Percentiles rank a stretch among this genome's conserved stretches.
Evolutionary conservation across 2,888 invertebrate genomes (phyloP).

Genomic region (Dolomedes plantarius): DNA sequence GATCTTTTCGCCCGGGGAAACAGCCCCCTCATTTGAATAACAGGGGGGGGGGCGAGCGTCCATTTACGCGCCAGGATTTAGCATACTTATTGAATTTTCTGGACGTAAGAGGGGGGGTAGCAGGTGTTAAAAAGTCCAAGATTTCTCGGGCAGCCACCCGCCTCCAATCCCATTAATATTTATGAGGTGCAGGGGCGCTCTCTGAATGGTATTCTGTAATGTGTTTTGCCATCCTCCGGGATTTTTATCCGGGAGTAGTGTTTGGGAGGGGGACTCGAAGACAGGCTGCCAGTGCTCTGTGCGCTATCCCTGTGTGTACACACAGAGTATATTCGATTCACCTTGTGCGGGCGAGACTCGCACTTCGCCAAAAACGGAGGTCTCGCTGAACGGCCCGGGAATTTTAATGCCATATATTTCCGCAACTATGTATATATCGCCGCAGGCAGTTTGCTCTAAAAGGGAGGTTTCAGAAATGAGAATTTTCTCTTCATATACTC

Average conservation of each 20-base stretch:
- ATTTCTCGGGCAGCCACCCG: background rate
- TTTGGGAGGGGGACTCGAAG: background rate
- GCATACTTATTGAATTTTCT: slow-evolving; percentile 18
- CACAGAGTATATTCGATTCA: background rate
- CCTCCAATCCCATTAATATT: background rate
- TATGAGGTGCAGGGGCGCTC: background rate
- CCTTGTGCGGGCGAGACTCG: background rate
- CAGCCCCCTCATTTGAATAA: slow-evolving; percentile 2
- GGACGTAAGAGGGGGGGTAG: slow-evolving; percentile 11
- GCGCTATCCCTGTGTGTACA: background rate
- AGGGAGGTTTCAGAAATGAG: too few relatives aligned
- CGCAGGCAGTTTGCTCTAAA: too few relatives aligned
- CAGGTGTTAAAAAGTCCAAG: slow-evolving; percentile 16
- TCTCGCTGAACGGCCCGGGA: background rate
- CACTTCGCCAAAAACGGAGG: background rate
- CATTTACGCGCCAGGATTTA: background rate
- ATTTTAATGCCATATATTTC: background rate
- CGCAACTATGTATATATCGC: too few relatives aligned
- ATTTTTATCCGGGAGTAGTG: background rate
- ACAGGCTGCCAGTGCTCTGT: background rate
- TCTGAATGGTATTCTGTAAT: slow-evolving; percentile 7
- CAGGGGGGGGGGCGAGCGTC: background rate
- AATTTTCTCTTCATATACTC: too few relatives aligned
- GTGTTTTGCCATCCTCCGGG: background rate
- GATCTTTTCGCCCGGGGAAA: background rate